Evolutionary conservation across 2,888 invertebrate species (phyloP).

Genomic region (Lasioglossum villosulum): DNA sequence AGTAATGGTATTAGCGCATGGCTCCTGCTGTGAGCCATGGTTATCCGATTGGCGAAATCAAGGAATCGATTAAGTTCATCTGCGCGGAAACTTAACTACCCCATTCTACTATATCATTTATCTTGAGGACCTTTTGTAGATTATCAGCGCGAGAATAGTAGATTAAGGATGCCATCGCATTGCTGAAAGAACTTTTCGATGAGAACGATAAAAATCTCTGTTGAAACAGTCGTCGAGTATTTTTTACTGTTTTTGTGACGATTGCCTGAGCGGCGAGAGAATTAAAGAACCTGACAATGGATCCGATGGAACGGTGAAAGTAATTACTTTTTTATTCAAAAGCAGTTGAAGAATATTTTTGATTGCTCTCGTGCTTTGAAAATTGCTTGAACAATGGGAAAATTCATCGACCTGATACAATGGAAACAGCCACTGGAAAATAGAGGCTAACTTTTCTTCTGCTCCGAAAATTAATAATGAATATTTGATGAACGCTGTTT

Average conservation of each 20-base stretch:
- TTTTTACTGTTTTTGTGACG: not conserved
- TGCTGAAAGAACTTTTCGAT: not conserved
- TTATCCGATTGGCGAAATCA: constrained; percentile 23
- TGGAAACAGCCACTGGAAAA: no score
- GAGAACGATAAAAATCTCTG: not conserved
- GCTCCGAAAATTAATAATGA: no score
- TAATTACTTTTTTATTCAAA: not conserved
- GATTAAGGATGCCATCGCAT: not conserved
- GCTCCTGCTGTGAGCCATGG: constrained; percentile 2
- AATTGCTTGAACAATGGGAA: not conserved
- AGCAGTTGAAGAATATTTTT: not conserved
- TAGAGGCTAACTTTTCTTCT: no score
- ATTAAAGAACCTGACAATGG: not conserved
- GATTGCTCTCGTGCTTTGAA: not conserved
- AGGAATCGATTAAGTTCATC: constrained; percentile 1
- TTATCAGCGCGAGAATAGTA: not conserved
- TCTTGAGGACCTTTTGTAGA: not conserved
- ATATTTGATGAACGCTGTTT: no score
- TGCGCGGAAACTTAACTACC: constrained; percentile 13
- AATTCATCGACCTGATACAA: no score
- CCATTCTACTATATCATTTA: not conserved
- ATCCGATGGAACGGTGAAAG: not conserved
- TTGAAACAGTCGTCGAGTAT: not conserved
- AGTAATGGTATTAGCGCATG: not conserved
- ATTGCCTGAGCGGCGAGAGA: not conserved